Percentiles rank a stretch among this genome's conserved stretches.
phyloP scores from a whole-genome alignment of 2,797 vertebrate genomes.

The Sternarchorhynchus goeldii region DNA sequence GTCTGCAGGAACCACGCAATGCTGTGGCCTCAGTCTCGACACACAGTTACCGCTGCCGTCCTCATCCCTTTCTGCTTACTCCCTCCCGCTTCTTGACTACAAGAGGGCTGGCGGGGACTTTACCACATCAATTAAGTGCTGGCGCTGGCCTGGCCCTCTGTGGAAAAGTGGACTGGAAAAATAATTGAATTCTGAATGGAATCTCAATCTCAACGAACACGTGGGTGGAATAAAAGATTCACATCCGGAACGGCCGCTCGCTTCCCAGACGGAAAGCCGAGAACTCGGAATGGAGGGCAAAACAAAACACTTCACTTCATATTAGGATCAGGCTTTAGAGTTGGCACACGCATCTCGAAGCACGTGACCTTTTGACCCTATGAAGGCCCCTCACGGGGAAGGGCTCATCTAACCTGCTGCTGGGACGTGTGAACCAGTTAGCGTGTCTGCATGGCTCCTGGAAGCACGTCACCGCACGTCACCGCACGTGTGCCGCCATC shows the following conservation, averaged over 20 bases:
- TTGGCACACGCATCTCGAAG: not conserved
- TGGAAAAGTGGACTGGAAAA: conserved; percentile 9
- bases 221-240: conserved; percentile 4
- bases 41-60: not conserved
- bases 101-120: not conserved
- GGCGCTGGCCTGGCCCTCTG: not conserved
- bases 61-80: not conserved
- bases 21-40: not conserved
- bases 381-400: conserved; percentile 18
- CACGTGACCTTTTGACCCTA: conserved; percentile 36
- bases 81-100: not conserved
- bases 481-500: conserved; percentile 44
- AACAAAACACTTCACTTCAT: conserved; percentile 1
- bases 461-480: conserved; percentile 38
- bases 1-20: not conserved
- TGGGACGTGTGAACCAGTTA: conserved; percentile 27
- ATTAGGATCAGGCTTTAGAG: not conserved
- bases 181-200: not conserved
- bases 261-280: not conserved
- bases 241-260: not conserved
- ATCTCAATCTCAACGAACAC: not conserved
- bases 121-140: conserved; percentile 17
- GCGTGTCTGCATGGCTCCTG: conserved; percentile 49
- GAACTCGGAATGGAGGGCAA: not conserved
- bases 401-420: conserved; percentile 34